These are phyloP conservation scores for Prionace glauca DNA, from an alignment of 2,797 vertebrate genomes.

Conservation along the genomic window DNA sequence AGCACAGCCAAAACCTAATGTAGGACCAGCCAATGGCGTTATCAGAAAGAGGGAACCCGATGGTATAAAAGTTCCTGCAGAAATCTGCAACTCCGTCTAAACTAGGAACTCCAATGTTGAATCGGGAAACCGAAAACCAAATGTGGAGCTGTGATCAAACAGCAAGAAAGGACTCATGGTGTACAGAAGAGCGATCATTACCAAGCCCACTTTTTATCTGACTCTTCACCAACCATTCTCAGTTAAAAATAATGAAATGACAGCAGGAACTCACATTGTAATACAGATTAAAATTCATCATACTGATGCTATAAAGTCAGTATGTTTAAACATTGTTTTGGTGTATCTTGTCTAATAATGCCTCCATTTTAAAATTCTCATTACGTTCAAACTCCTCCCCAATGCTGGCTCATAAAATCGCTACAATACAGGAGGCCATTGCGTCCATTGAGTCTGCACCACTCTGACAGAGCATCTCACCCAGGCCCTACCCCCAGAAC, in stretches of 20 bases:
- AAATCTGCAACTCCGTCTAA: neutral
- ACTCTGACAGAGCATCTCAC: no score
- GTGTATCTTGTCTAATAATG: neutral
- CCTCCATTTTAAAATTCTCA: constrained; percentile 1
- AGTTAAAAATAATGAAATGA: neutral
- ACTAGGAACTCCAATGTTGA: neutral
- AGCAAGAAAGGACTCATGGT: neutral
- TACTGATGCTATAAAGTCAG: neutral
- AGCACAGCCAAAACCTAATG: neutral
- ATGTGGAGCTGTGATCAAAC: neutral
- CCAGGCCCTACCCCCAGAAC: no score
- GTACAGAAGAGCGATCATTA: neutral
- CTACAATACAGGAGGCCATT: no score
- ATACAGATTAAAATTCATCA: neutral
- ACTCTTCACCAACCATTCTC: neutral
- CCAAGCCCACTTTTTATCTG: neutral
- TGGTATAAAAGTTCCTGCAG: neutral
- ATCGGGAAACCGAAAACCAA: neutral
- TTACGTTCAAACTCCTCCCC: neutral
- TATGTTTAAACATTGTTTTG: neutral
- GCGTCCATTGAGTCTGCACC: no score
- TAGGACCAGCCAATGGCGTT: neutral
- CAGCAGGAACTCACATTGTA: neutral
- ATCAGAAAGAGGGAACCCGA: neutral
- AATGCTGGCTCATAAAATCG: no score